These are phyloP conservation scores for Antidorcas marsupialis DNA, from an alignment of 2,113 vertebrate species.

Conservation along the genomic window DNA sequence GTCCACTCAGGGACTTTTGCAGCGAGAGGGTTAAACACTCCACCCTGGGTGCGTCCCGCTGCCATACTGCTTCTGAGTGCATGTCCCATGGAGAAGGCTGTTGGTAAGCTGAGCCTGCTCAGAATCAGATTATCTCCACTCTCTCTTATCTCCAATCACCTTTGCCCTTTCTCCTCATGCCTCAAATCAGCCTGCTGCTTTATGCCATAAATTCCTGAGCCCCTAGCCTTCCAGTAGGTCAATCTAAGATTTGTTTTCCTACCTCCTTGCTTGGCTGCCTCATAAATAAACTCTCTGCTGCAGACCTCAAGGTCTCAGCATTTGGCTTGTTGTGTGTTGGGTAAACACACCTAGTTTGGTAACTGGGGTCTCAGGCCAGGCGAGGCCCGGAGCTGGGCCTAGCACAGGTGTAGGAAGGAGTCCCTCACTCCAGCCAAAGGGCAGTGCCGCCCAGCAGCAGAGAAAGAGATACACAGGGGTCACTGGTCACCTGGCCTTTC, in stretches of 20 bases:
- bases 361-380: not conserved
- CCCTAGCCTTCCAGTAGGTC: not conserved
- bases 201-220: not conserved
- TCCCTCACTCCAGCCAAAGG: not conserved
- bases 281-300: not conserved
- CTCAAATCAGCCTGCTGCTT: not conserved
- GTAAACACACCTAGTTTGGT: not conserved
- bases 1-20: not conserved
- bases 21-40: not conserved
- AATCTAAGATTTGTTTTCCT: not conserved
- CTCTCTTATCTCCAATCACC: not conserved
- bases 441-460: not conserved
- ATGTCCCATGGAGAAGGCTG: not conserved
- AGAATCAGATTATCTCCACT: not conserved
- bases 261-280: not conserved
- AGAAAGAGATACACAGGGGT: not conserved
- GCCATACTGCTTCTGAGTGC: not conserved
- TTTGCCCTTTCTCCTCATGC: not conserved
- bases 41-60: accelerated
- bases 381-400: accelerated
- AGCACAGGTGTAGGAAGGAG: not conserved
- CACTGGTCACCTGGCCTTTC: not conserved
- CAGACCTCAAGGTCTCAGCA: not conserved
- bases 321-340: not conserved
- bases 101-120: not conserved